These are phyloP conservation scores for Delichon dasypus DNA, from an alignment of 2,797 vertebrate species.

Conservation along the genomic window DNA sequence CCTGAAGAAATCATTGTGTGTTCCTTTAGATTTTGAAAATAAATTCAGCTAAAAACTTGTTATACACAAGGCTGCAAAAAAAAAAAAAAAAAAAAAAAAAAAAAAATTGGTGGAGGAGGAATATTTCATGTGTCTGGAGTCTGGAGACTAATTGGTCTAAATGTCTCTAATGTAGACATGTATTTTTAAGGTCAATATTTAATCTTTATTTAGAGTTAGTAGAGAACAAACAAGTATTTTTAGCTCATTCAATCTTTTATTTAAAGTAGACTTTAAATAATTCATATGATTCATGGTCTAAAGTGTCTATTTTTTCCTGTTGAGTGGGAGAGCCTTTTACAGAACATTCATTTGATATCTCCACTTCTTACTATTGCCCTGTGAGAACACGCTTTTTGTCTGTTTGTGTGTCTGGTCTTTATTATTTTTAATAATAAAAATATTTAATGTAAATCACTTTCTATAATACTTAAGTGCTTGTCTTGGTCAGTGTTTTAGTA, in stretches of 20 bases:
- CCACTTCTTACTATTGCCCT: not conserved
- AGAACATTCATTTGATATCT: not conserved
- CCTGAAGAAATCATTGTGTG: not conserved
- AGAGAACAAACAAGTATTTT: not conserved
- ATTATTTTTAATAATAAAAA: not conserved
- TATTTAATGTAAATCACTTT: not conserved
- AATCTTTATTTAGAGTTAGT: not conserved
- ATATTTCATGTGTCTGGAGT: not conserved
- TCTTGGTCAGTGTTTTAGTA: not conserved
- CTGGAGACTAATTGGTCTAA: not conserved
- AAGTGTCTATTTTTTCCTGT: not conserved
- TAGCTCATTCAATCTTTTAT: not conserved
- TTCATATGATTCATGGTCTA: not conserved
- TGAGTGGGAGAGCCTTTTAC: not conserved
- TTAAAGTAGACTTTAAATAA: not conserved
- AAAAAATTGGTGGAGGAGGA: not conserved
- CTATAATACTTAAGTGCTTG: not conserved
- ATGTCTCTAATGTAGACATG: not conserved
- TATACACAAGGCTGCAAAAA: not conserved
- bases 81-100: too few species aligned
- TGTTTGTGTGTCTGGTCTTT: not conserved
- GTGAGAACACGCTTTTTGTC: rapidly evolving
- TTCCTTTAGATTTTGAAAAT: not conserved
- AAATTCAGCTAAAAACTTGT: not conserved
- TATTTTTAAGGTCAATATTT: not conserved